phyloP scores from a whole-genome alignment of 2,113 vertebrate genomes.

The Amphiprion percula region DNA sequence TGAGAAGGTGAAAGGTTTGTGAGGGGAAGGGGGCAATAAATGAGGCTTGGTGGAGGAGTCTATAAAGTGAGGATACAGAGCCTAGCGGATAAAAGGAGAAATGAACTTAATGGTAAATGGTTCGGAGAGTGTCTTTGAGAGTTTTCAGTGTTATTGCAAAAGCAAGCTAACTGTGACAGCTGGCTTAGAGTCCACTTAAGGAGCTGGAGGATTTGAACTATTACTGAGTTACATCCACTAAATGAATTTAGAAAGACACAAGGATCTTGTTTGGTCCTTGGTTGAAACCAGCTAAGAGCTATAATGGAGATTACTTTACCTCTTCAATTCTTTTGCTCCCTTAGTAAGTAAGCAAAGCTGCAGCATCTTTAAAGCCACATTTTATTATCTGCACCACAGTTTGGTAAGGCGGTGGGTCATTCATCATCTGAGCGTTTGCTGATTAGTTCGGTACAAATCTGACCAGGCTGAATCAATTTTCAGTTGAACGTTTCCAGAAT shows the following conservation, averaged over 20 bases:
- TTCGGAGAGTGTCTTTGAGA: conserved; percentile 17
- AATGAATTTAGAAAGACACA: conserved; percentile 39
- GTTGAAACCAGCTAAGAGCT: conserved; percentile 29
- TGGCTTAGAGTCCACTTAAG: conserved; percentile 36
- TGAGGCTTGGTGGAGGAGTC: conserved; percentile 10
- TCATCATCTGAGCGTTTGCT: conserved; percentile 25
- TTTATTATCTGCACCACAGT: conserved; percentile 3
- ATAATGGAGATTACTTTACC: conserved; percentile 16
- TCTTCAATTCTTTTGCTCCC: neutral
- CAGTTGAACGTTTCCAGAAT: conserved; percentile 16
- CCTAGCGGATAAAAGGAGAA: conserved; percentile 20
- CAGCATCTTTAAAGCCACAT: conserved; percentile 1
- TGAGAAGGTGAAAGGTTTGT: conserved; percentile 21
- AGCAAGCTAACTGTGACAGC: conserved; percentile 57
- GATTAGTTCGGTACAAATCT: conserved; percentile 15
- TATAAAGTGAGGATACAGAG: neutral
- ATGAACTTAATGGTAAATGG: conserved; percentile 32
- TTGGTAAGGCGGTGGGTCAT: conserved; percentile 10
- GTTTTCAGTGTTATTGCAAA: conserved; percentile 38
- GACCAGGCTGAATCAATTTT: conserved; percentile 18
- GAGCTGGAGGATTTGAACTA: conserved; percentile 34
- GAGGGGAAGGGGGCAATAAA: conserved; percentile 2
- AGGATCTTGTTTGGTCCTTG: conserved; percentile 24
- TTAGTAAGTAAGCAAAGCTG: conserved; percentile 5
- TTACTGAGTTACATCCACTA: conserved; percentile 21